Evolutionary conservation across 2,113 vertebrate species (phyloP).

Genomic region (Orcinus orca): DNA sequence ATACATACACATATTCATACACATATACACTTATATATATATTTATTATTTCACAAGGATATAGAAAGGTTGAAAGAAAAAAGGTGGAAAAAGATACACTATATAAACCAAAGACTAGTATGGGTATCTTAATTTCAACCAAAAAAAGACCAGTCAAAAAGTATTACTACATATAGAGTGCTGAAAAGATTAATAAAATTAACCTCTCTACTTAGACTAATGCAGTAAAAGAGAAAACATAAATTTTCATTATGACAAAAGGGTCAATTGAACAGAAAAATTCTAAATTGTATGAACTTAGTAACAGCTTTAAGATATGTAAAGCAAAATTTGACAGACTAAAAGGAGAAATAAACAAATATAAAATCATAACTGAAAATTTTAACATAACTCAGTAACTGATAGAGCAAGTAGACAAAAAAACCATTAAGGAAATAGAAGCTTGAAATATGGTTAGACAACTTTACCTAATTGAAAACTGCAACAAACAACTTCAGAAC

Average conservation of each 20-base stretch:
- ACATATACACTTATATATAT: neutral
- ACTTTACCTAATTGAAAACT: neutral
- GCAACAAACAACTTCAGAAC: neutral
- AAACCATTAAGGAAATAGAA: neutral
- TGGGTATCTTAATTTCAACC: neutral
- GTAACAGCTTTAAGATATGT: neutral
- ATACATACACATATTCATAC: neutral
- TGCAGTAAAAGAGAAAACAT: neutral
- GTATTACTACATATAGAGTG: neutral
- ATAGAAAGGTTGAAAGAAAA: neutral
- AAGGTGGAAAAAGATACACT: neutral
- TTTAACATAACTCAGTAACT: neutral
- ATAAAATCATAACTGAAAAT: neutral
- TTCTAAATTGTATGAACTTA: neutral
- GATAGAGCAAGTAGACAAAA: neutral
- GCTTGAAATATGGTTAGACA: neutral
- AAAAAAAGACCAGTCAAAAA: neutral
- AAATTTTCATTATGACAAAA: neutral
- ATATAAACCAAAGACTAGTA: neutral
- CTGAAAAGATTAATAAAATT: conserved; percentile 27
- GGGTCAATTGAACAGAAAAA: neutral
- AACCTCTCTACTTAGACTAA: neutral
- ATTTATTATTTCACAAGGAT: neutral
- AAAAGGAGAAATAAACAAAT: neutral
- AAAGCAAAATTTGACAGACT: neutral